Base-by-base conservation (phyloP, 2,888 invertebrate species). In the Asteroscopus sphinx region DNA sequence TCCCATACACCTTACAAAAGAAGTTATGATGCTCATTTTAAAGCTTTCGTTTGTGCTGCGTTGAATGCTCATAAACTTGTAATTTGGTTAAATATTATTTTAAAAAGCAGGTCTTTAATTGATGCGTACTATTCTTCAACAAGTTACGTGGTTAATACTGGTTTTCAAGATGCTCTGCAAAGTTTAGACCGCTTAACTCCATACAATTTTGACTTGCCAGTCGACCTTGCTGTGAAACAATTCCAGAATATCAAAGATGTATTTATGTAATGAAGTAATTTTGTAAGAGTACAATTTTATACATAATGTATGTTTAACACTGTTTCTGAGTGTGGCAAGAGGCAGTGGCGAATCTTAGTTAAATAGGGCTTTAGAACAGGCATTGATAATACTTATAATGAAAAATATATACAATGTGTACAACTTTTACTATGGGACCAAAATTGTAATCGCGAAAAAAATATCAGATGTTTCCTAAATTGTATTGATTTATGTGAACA, bases 241-340 rank as follows among this genome's bases (percentile, higher is more conserved):
- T 98, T 99, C 87, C 98, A 98, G 86, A 99, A 99, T 94, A 99
- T 99, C 88, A 99, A 98, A 95, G 99, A 99, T 94, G 98, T 98
- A 71, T 98, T 98, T 90, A 96, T 96, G 95, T 98, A 96, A 78
- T 74, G 77, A 73, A 55, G 58, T 75, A 61, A 78, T 71, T 77
- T 75, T 68, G n/a, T 87, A 88, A 87, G 86, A 80, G 80, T 84
- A 85, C 77, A 81, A 80, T 87, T 87, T 85, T 87, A 82, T 87
- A 88, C 80, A 81, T 84, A 82, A 82, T 85, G 82, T 82, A 76
- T 70, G 68, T 61, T 57, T 75, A 65, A 79, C 65, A 57, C 70
- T 73, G 68, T 64, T 60, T 66, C 41, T 52, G 48, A 42, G 60
- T 68, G 70, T 61, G 64, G 57, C 69, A 74, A 58, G 67, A 57